Evolutionary conservation across 2,113 vertebrate genomes (phyloP).

Genomic region (Amazona guildingii): DNA sequence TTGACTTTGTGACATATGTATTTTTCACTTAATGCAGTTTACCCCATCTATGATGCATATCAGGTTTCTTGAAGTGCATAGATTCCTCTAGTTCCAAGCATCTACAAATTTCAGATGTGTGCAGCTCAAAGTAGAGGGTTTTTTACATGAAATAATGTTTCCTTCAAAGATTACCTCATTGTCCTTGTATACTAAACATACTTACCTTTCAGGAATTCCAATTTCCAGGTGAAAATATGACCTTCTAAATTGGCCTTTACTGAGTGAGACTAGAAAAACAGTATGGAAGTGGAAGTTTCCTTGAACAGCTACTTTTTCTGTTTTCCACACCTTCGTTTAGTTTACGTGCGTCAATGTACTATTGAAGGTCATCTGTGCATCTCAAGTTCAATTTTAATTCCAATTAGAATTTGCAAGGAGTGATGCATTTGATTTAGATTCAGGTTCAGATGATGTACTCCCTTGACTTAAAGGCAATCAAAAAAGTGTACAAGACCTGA

Average conservation of each 20-base stretch:
- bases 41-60: background rate
- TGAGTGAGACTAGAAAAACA: background rate
- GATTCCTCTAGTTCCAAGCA: background rate
- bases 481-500: background rate
- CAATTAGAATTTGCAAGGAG: background rate
- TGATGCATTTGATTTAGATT: background rate
- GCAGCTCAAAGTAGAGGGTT: background rate
- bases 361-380: background rate
- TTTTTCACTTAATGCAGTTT: background rate
- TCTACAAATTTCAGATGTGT: background rate
- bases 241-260: background rate
- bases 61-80: background rate
- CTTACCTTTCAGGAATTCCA: background rate
- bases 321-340: background rate
- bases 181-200: background rate
- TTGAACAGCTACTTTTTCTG: background rate
- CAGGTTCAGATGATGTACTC: background rate
- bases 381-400: background rate
- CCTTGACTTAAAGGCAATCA: background rate
- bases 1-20: background rate
- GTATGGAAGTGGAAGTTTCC: background rate
- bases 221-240: background rate
- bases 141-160: background rate
- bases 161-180: background rate
- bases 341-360: background rate